These are phyloP conservation scores for Cyclophora albipunctata DNA, from an alignment of 2,888 invertebrate species.

Conservation along the genomic window DNA sequence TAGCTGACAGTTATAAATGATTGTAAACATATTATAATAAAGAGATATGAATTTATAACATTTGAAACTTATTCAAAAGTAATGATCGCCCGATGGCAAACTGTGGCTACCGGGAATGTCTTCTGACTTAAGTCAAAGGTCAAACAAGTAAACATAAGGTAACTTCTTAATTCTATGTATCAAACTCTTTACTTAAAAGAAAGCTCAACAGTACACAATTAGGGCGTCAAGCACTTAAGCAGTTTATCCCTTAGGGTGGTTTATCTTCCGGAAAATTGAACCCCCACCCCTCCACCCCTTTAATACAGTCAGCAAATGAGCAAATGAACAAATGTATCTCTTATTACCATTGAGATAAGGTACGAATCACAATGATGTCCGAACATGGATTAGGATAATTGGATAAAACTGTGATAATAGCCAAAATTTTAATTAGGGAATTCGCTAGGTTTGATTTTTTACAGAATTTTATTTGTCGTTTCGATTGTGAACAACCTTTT, in stretches of 20 bases:
- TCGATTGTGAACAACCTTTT: too few relatives aligned
- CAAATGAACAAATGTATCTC: constrained; percentile 11
- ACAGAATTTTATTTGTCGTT: neutral
- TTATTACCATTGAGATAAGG: neutral
- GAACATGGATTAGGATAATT: constrained; percentile 9
- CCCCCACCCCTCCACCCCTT: constrained; percentile 20
- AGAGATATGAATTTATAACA: too few relatives aligned
- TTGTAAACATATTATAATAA: too few relatives aligned
- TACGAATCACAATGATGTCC: constrained; percentile 8
- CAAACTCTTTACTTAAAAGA: constrained; percentile 1
- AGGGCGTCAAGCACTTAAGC: constrained; percentile 39
- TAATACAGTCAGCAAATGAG: constrained; percentile 25
- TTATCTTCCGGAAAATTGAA: constrained; percentile 41
- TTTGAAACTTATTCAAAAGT: too few relatives aligned
- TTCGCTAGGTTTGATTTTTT: constrained; percentile 5
- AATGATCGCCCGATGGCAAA: too few relatives aligned
- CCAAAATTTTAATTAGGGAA: constrained; percentile 4
- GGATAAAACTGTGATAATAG: constrained; percentile 5
- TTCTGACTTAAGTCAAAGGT: too few relatives aligned
- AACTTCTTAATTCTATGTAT: too few relatives aligned
- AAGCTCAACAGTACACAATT: constrained; percentile 23
- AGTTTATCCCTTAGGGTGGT: constrained; percentile 31
- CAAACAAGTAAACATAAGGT: too few relatives aligned
- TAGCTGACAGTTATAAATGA: too few relatives aligned
- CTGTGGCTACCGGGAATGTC: too few relatives aligned